Base-by-base conservation (phyloP, 1,140 invertebrate genomes). In the Ectropis grisescens region DNA sequence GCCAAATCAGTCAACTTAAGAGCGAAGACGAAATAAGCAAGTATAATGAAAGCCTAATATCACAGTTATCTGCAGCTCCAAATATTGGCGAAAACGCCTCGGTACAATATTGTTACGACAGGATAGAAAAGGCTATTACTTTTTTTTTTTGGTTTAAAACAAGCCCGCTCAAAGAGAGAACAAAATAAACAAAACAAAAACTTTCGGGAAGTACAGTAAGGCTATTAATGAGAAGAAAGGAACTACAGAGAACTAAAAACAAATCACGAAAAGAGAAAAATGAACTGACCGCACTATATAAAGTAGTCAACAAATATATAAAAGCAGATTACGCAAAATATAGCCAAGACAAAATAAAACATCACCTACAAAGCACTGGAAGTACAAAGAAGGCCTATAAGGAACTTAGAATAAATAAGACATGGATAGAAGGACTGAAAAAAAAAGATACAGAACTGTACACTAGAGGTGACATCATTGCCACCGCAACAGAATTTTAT, bases 341-440 rank as follows among this genome's bases (percentile, higher is more conserved):
- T n/a, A 26, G 24, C 4, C n/a, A 4, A 26, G 3, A 2, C 2
- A 26, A 2, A 6, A 26, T 26, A 26, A n/a, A 26, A 26, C 4
- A 26, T 6, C 24, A 26, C 24, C 10, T 26, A 10, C 4, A 26
- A 26, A 4, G n/a, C 4, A 3, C 24, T 2, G 24, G 24, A 26
- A 26, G 24, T n/a, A 26, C 24, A 4, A 26, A 10, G 10, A 26
- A 26, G n/a, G 24, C 24, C n/a, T 26, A 26, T n/a, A 26, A 26
- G 10, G 24, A 26, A 6, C 10, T 26, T 3, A 4, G 24, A 26
- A 26, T n/a, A 26, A 26, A 10, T 26, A 26, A 26, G n/a, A 26
- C 6, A 2, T 26, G 24, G 24, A 26, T 26, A 7, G 24, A 26
- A 10, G 24, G 24, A 6, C 10, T 26, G n/a, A 26, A 26, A 7